Base-by-base conservation (phyloP, 2,797 vertebrate genomes). In the Brachymystax lenok region DNA sequence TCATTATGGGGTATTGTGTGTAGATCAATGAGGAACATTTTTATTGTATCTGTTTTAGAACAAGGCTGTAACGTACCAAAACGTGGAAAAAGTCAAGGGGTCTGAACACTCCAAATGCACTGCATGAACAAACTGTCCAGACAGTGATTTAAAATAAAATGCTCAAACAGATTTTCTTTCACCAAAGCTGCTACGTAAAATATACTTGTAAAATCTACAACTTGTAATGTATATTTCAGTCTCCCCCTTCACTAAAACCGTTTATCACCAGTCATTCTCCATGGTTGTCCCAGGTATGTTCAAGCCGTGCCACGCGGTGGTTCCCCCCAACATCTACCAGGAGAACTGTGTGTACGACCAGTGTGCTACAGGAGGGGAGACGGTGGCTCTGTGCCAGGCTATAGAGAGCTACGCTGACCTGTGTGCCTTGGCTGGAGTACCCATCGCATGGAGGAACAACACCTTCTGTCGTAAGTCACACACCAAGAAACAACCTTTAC, bases 361-460 rank as follows among this genome's bases (percentile, higher is more conserved):
- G 89, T 97, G 96, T 87, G 94, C 93, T 75, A 95, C 94, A 0
- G 92, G 78, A 1, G 96, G 96, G 10, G 88, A 95, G 82, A 82
- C 93, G 0, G 94, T 90, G 76, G 93, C 96, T 19, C 89, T 97
- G 75, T 97, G 96, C 89, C 96, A 96, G 50, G 94, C 95, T 69
- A 78, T 97, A 12, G 94, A 97, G 85, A 95, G 95, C 82, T 98
- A 97, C 3, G 96, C 96, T 4, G 94, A 96, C 86, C 77, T 95
- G 0, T 97, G 96, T 50, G 86, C 89, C 71, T 91, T 88, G 74
- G 95, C 93, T 21, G 95, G 94, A 19, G 85, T 94, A 68, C 86
- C 93, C 80, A 90, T 95, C 72, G 35, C 88, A 46, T 98, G 97
- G 96, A 96, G 97, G 82, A 94, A 93, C 77, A 83, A 88, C 82